Evolutionary conservation across 1,140 invertebrate species (phyloP).

Genomic region (Hypsibius dujardini): DNA sequence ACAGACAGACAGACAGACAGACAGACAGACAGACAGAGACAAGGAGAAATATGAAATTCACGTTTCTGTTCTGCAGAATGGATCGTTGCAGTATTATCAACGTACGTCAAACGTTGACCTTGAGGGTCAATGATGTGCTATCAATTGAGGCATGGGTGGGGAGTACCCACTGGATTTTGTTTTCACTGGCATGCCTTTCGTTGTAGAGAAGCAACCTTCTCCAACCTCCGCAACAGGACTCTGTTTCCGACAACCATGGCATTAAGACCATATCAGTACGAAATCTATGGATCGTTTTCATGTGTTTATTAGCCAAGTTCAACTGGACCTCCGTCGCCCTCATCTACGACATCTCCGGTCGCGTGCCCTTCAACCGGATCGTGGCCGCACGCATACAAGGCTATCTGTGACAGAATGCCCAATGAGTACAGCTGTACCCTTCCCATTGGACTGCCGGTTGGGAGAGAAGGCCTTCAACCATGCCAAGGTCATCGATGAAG

Average conservation of each 20-base stretch:
- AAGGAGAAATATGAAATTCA: too few relatives aligned
- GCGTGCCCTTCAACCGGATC: conserved; percentile 14
- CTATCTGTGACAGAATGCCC: too few relatives aligned
- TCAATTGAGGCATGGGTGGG: too few relatives aligned
- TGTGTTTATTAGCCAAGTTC: neutral
- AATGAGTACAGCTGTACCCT: too few relatives aligned
- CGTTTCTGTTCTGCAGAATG: neutral
- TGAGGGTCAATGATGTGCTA: too few relatives aligned
- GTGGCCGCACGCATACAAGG: too few relatives aligned
- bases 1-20: too few relatives aligned
- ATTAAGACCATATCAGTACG: neutral
- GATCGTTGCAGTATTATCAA: neutral
- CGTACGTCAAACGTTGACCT: neutral
- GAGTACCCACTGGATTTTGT: neutral
- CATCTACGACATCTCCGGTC: neutral
- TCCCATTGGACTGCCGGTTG: too few relatives aligned
- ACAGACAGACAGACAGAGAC: too few relatives aligned
- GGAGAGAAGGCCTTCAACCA: too few relatives aligned
- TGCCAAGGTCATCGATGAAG: too few relatives aligned
- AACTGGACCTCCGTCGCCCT: conserved; percentile 1
- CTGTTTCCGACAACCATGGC: neutral
- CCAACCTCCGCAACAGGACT: neutral
- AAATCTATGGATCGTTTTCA: neutral
- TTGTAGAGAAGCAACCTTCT: neutral
- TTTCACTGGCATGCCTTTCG: neutral